Conservation (phyloP, 2,797 vertebrate species). For the Acipenser transmontanus region DNA sequence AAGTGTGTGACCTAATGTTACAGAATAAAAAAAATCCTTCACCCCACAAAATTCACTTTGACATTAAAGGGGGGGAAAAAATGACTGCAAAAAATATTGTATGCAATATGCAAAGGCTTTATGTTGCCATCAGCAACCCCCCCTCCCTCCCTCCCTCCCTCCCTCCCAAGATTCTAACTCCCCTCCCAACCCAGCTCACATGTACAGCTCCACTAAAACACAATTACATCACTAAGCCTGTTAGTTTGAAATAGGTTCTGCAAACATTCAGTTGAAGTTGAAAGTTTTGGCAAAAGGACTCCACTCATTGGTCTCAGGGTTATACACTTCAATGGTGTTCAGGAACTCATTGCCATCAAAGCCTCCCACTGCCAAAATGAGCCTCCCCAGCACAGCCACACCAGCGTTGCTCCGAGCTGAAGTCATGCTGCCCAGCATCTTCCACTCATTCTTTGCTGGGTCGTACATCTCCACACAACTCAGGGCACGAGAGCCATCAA, state of each 20-base stretch:
- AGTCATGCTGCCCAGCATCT: constrained; percentile 89
- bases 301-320: constrained; percentile 81
- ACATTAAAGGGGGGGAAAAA: constrained; percentile 11
- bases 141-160: background rate
- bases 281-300: constrained; percentile 74
- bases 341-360: constrained; percentile 96
- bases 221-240: constrained; percentile 96
- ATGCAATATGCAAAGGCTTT: constrained; percentile 76
- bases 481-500: constrained; percentile 87
- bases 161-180: background rate
- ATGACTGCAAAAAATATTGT: constrained; percentile 56
- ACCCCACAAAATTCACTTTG: too few relatives aligned
- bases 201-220: constrained; percentile 76
- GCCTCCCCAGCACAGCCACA: constrained; percentile 69
- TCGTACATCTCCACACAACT: constrained; percentile 90
- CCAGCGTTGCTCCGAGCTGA: constrained; percentile 88
- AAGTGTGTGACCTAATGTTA: too few relatives aligned
- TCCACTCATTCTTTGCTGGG: constrained; percentile 85
- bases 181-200: constrained; percentile 68
- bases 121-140: constrained; percentile 81
- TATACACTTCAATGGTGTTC: constrained; percentile 87
- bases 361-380: constrained; percentile 86
- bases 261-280: constrained; percentile 54
- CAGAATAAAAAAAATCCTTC: constrained; percentile 44
- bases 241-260: constrained; percentile 75